Conservation (phyloP, 2,888 invertebrate genomes). For the Gnatocerus cornutus region DNA sequence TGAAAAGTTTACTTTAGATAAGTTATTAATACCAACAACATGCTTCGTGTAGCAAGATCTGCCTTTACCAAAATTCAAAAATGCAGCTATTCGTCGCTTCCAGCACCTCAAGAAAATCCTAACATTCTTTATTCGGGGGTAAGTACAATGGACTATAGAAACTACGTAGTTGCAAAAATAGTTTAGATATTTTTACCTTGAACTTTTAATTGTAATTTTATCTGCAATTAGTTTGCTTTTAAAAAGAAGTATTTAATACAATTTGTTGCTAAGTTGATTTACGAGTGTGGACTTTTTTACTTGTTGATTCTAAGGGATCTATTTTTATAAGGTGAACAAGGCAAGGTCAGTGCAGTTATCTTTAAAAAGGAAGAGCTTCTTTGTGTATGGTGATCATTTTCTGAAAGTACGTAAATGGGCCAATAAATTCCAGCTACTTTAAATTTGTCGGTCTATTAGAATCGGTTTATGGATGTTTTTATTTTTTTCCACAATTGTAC, state of each 20-base stretch:
- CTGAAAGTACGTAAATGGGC: not conserved
- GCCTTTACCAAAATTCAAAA: conserved; percentile 65
- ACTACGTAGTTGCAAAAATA: not conserved
- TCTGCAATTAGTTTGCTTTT: too few species aligned
- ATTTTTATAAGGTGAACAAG: conserved; percentile 5
- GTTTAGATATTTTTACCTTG: conserved; percentile 16
- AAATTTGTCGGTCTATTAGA: too few species aligned
- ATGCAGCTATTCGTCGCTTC: conserved; percentile 74
- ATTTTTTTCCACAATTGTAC: too few species aligned
- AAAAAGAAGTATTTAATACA: too few species aligned
- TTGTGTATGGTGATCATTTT: not conserved
- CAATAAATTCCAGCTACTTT: too few species aligned
- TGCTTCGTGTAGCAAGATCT: conserved; percentile 56
- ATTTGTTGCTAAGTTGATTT: too few species aligned
- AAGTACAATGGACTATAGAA: conserved; percentile 66
- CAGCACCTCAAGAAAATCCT: conserved; percentile 80
- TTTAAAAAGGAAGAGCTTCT: not conserved
- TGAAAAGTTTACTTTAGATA: too few species aligned
- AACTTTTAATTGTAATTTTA: too few species aligned
- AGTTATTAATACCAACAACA: conserved; percentile 11
- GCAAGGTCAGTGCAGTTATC: not conserved
- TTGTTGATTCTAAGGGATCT: too few species aligned
- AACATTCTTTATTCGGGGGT: conserved; percentile 87
- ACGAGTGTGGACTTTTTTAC: too few species aligned
- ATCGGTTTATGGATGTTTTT: too few species aligned